Evolutionary conservation across 1,140 invertebrate genomes (phyloP).

Genomic region (Drosophila jambulina): DNA sequence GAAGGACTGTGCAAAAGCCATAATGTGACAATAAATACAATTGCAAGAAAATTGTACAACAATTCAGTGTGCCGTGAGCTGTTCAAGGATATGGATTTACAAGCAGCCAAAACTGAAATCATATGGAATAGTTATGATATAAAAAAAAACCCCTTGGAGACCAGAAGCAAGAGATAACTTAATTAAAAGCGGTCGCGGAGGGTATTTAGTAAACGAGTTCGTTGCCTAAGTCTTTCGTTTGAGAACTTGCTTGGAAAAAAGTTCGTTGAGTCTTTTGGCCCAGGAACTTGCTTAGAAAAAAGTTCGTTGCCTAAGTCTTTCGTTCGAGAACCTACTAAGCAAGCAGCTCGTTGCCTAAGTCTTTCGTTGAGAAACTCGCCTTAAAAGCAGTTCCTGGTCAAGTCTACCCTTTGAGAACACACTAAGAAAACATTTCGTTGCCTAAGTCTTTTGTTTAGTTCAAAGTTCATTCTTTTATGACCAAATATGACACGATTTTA

Average conservation of each 20-base stretch:
- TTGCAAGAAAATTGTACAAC: constrained; percentile 6
- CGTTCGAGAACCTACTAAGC: background rate
- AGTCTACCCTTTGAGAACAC: background rate
- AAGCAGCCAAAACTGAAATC: constrained; percentile 9
- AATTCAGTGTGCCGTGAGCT: constrained; percentile 48
- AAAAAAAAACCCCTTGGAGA: constrained; percentile 13
- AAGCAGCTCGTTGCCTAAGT: background rate
- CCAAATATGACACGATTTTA: background rate
- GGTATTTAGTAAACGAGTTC: constrained; percentile 35
- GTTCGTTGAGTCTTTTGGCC: constrained; percentile 37
- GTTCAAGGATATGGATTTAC: constrained; percentile 41
- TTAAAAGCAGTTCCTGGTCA: background rate
- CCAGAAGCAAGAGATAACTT: constrained; percentile 30
- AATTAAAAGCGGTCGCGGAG: constrained; percentile 3
- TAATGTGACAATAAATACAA: constrained; percentile 33
- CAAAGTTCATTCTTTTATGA: background rate
- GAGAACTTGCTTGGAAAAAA: background rate
- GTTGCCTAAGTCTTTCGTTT: constrained; percentile 52
- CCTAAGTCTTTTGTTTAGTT: background rate
- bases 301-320: constrained; percentile 44
- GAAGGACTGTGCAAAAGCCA: constrained; percentile 43
- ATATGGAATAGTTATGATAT: background rate
- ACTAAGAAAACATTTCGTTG: background rate
- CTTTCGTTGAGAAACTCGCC: background rate
- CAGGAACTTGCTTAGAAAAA: background rate